Evolutionary conservation across 2,797 vertebrate species (phyloP).

Genomic region (Hirundo rustica): DNA sequence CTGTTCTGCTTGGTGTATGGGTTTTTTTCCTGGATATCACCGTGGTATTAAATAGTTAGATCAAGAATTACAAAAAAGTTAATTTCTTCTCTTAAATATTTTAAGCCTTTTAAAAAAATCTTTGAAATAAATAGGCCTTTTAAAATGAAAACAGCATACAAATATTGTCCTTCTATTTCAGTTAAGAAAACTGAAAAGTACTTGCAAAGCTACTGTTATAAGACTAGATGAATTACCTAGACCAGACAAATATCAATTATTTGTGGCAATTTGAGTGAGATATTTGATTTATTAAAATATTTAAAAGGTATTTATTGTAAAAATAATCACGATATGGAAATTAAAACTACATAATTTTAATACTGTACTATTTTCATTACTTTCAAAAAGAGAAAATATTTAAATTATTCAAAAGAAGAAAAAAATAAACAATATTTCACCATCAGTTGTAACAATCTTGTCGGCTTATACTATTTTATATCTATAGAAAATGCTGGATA

Average conservation of each 20-base stretch:
- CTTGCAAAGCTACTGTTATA: constrained; percentile 1
- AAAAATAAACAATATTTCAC: not conserved
- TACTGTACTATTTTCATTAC: not conserved
- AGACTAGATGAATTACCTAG: constrained; percentile 12
- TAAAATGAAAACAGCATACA: not conserved
- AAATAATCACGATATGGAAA: not conserved
- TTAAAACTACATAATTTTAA: not conserved
- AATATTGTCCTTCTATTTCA: constrained; percentile 1
- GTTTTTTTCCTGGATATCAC: not conserved
- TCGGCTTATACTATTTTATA: not conserved
- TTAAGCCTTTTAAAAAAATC: constrained; percentile 20
- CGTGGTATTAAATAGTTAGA: not conserved
- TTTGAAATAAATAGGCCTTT: not conserved
- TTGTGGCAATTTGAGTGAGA: not conserved
- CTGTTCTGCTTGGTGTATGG: not conserved
- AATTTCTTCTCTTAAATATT: not conserved
- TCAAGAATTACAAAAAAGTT: not conserved
- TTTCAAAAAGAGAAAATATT: not conserved
- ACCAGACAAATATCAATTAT: not conserved
- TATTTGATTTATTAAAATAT: not conserved
- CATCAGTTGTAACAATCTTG: not conserved
- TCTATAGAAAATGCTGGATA: not conserved
- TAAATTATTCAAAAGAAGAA: not conserved
- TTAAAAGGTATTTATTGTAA: not conserved
- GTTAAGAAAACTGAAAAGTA: constrained; percentile 43